Percentiles rank a stretch among this genome's conserved stretches.
phyloP scores from a whole-genome alignment of 2,888 invertebrate species.

The Reticulitermes lucifugus region DNA sequence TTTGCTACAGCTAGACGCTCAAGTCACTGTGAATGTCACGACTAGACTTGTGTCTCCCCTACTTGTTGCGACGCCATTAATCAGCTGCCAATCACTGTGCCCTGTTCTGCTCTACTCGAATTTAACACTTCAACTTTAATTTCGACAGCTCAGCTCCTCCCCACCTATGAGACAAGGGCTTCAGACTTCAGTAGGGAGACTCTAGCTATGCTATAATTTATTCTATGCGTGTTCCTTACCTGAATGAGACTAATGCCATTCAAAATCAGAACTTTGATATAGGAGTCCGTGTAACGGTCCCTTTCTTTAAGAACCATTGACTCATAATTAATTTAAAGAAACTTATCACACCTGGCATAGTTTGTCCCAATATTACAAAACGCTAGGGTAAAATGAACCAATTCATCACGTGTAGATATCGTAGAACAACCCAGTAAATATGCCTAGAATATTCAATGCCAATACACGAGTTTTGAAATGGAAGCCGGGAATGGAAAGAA shows the following conservation, averaged over 20 bases:
- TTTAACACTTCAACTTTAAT: slow-evolving; percentile 13
- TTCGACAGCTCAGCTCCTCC: background rate
- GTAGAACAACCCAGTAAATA: too few species aligned
- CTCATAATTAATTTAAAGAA: background rate
- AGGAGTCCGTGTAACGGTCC: background rate
- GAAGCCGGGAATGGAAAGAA: too few species aligned
- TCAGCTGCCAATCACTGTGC: background rate
- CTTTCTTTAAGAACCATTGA: slow-evolving; percentile 9
- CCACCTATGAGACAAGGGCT: background rate
- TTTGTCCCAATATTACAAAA: too few species aligned
- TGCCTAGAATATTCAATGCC: too few species aligned
- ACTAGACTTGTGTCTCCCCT: too few species aligned
- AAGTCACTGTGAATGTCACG: too few species aligned
- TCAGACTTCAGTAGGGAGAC: background rate
- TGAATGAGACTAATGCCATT: background rate
- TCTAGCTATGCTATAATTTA: background rate
- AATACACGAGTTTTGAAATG: too few species aligned
- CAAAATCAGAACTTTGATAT: background rate
- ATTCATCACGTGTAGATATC: too few species aligned
- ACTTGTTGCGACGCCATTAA: background rate
- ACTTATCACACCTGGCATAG: background rate
- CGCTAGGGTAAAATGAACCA: too few species aligned
- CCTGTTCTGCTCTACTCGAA: background rate
- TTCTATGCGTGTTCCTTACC: background rate
- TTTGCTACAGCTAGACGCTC: too few species aligned